Percentiles rank a stretch among this genome's conserved stretches.
Conservation (phyloP, 2,888 invertebrate genomes). For the Anarsia innoxiella region DNA sequence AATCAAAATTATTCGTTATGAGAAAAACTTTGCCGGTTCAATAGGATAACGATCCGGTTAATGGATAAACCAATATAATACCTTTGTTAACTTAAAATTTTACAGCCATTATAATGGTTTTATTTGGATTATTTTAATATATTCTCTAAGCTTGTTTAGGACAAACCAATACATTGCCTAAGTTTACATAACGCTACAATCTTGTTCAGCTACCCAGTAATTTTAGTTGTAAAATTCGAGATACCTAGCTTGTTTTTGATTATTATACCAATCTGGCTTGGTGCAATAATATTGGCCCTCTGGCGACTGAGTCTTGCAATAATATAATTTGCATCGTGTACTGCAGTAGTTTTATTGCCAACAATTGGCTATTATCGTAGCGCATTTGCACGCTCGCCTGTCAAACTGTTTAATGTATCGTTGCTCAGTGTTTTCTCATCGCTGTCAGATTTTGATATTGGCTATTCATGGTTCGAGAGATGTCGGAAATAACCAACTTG, state of each 20-base stretch:
- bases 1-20: too few species aligned
- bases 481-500: slow-evolving; percentile 15
- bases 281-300: slow-evolving; percentile 30
- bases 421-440: slow-evolving; percentile 19
- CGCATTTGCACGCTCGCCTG: slow-evolving; percentile 47
- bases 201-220: too few species aligned
- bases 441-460: slow-evolving; percentile 18
- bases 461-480: slow-evolving; percentile 9
- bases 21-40: too few species aligned
- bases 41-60: too few species aligned
- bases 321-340: slow-evolving; percentile 56
- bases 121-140: too few species aligned
- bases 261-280: slow-evolving; percentile 36
- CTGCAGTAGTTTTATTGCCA: slow-evolving; percentile 53
- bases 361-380: slow-evolving; percentile 51
- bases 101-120: too few species aligned
- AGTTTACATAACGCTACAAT: too few species aligned
- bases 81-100: too few species aligned
- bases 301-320: slow-evolving; percentile 29
- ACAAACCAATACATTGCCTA: too few species aligned
- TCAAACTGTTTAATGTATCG: slow-evolving; percentile 46
- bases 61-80: too few species aligned
- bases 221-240: slow-evolving; percentile 15
- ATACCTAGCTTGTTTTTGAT: slow-evolving; percentile 43
- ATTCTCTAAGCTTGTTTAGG: too few species aligned